Evolutionary conservation across 2,113 vertebrate species (phyloP), one percentile per base, ranked within the genome.

Genomic region (Octodon degus): DNA sequence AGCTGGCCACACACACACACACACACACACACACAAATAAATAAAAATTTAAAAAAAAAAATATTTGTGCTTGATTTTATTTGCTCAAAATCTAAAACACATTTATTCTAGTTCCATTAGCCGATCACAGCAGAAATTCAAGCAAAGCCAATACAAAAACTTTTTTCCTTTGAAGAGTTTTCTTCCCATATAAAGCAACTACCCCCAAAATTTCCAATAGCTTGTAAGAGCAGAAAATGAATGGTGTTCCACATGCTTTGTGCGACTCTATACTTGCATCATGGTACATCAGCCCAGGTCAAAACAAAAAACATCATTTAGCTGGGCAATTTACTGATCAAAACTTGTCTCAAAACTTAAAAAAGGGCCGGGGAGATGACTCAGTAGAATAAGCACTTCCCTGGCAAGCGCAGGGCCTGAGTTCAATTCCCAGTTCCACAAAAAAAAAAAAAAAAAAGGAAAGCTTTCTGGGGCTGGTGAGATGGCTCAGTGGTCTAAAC

Each of bases 51-150:
- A n/a, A n/a, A n/a, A n/a, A n/a, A n/a, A n/a, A 91, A 94, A 97
- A 95, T n/a, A 94, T 92, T 62, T 97, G 86, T n/a, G 93, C n/a
- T 85, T 93, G 63, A 89, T 74, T 93, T 68, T 93, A 96, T 63
- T 95, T 95, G 63, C 62, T 89, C 86, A 86, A 95, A 97, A 93
- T 43, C 40, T 96, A 94, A 94, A 95, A 94, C 40, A 82, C 58
- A 67, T 80, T 91, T 90, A 93, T 86, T 91, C 11, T 91, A 89
- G 94, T 83, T 89, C 77, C n/a, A 91, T 50, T 83, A 94, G 50
- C 22, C 34, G 92, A 90, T 89, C 50, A 96, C 95, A 70, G 65
- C 53, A 96, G 47, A 97, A 76, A 86, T 34, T 62, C 43, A 94
- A 89, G 74, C 67, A 68, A 93, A 97, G 68, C 34, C 86, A 89